These are phyloP conservation scores for Eristalis pertinax DNA, from an alignment of 2,888 invertebrate genomes.

Conservation along the genomic window DNA sequence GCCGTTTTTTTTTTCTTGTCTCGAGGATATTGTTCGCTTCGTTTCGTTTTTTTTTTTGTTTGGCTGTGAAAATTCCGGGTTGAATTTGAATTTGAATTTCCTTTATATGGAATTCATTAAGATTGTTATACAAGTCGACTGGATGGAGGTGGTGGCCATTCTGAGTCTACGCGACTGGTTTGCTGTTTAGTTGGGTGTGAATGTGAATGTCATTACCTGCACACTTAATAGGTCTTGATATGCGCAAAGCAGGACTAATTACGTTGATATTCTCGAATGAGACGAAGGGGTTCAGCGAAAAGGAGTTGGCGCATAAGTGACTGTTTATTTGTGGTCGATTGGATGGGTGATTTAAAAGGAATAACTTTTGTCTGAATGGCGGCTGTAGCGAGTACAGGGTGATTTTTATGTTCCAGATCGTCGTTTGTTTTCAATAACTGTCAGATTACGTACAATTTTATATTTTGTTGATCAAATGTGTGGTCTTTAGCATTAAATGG, in stretches of 20 bases:
- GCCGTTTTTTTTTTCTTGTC: not conserved
- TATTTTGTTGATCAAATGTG: no score
- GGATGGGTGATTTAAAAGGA: constrained; percentile 11
- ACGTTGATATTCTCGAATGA: constrained; percentile 18
- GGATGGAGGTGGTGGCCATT: constrained; percentile 48
- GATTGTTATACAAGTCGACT: constrained; percentile 63
- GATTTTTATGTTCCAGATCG: no score
- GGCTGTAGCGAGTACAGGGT: not conserved
- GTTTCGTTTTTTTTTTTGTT: not conserved
- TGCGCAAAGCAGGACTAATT: constrained; percentile 64
- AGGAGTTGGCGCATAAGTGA: constrained; percentile 16
- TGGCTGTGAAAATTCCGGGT: constrained; percentile 53
- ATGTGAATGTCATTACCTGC: constrained; percentile 63
- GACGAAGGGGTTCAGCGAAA: constrained; percentile 1
- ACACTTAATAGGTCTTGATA: constrained; percentile 65
- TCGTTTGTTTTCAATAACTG: no score
- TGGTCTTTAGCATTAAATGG: no score
- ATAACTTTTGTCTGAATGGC: constrained; percentile 16
- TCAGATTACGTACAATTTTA: no score
- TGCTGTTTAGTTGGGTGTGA: constrained; percentile 52
- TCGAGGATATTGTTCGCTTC: not conserved
- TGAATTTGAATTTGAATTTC: constrained; percentile 70
- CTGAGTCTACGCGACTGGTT: not conserved
- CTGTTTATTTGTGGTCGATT: constrained; percentile 37
- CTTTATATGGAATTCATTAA: constrained; percentile 72